Evolutionary conservation across 1,140 invertebrate species (phyloP).

Genomic region (Wiebesia pumilae): DNA sequence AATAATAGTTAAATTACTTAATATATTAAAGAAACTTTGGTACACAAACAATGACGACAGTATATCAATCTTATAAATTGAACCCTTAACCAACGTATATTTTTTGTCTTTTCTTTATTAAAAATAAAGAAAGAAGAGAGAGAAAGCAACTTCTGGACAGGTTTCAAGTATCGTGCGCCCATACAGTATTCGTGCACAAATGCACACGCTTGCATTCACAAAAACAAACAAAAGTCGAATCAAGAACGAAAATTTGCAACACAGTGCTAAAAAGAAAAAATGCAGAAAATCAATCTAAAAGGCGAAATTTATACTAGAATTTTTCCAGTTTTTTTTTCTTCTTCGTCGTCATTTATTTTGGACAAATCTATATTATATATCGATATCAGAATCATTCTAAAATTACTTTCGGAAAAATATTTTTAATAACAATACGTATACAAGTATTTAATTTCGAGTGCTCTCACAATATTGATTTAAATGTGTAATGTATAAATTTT

Average conservation of each 20-base stretch:
- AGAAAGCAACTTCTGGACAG: neutral
- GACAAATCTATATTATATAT: neutral
- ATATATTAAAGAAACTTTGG: conserved; percentile 72
- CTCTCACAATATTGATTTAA: no score
- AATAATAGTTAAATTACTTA: conserved; percentile 72
- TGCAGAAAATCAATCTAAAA: neutral
- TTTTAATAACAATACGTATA: no score
- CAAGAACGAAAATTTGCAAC: neutral
- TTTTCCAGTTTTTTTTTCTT: no score
- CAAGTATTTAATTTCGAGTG: no score
- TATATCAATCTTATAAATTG: conserved; percentile 51
- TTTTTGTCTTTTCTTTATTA: neutral
- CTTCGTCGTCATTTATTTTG: neutral
- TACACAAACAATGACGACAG: conserved; percentile 72
- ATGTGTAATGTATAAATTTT: no score
- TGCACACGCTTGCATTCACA: neutral
- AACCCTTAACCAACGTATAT: conserved; percentile 47
- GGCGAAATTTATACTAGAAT: no score
- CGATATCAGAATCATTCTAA: neutral
- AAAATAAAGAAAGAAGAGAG: conserved; percentile 25
- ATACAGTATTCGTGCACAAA: no score
- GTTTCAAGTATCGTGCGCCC: neutral
- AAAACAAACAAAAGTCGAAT: conserved; percentile 15
- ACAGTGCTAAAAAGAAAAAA: neutral
- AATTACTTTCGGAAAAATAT: neutral